Conservation (phyloP, 2,888 invertebrate genomes). For the Trissonchulus latispiculum region DNA sequence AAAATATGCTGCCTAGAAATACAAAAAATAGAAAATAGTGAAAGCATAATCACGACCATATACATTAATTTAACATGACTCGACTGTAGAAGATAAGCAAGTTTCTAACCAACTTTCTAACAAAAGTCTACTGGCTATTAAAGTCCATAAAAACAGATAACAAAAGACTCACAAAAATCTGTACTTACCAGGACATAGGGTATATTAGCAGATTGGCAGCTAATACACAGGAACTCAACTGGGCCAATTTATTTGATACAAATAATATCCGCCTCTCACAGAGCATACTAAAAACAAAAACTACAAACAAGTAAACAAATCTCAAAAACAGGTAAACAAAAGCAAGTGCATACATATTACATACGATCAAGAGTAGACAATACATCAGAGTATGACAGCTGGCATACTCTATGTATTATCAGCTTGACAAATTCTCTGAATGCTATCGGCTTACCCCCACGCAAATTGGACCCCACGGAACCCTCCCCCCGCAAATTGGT, state of each 20-base stretch:
- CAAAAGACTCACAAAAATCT: neutral
- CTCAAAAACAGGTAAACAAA: no score
- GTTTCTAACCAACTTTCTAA: neutral
- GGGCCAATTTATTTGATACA: conserved; percentile 73
- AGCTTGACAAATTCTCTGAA: no score
- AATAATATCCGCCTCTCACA: conserved; percentile 87
- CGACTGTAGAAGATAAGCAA: neutral
- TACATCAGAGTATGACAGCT: no score
- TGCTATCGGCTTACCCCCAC: neutral
- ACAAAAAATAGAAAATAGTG: neutral
- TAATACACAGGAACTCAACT: conserved; percentile 71
- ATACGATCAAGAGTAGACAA: no score
- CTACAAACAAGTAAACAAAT: no score
- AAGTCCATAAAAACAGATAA: neutral
- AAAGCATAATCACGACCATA: no score
- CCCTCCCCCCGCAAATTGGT: no score
- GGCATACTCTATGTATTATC: no score
- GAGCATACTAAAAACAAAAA: conserved; percentile 65
- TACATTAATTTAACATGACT: no score
- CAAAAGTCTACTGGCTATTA: neutral
- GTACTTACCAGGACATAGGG: conserved; percentile 78
- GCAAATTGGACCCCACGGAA: no score
- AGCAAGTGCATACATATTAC: no score
- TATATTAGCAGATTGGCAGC: conserved; percentile 87
- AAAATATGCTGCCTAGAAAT: conserved; percentile 71